Base-by-base conservation (phyloP, 53 echinoderm and acorn worm genomes). In the Antedon mediterranea region DNA sequence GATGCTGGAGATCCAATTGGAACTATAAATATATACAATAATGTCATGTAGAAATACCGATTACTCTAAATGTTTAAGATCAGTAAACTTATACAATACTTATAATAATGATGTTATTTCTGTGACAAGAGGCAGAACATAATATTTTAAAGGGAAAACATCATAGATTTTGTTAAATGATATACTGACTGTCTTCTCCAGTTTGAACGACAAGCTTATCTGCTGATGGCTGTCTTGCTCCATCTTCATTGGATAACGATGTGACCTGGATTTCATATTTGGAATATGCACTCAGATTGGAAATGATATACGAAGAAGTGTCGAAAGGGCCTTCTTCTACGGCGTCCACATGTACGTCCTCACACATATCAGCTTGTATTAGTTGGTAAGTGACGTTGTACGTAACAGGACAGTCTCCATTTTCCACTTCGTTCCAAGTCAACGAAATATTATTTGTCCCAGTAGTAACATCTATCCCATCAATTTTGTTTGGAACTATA, bases 271-370 rank as follows among this genome's bases (percentile, higher is more conserved):
- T 34, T 72, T 29, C 26, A 37, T 79, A 79, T 30, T 71, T 79
- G 18, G 80, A 79, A 29, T 79, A 79, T 28, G 80, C 80, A 28
- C 33, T 71, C 0, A 79, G 32, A 72, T 72, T 31, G 28, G 18
- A 28, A 28, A 79, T 79, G n/a, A 33, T 79, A 8, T 31, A 71
- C 0, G 80, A 30, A 31, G 80, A 71, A 3, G 15, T 33, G 20
- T 71, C 33, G 33, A 71, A 31, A 30, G 71, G 28, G 14, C 27
- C 41, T 13, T 41, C 41, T 41, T 41, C 31, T 14, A 30, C 31
- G 13, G 7, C 31, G 9, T n/a, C 29, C 8, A 31, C 71, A n/a
- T 13, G 28, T 31, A 33, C 34, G n/a, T 28, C 28, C 32, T 80
- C 34, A 34, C 80, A 80, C 23, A 32, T 34, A 30, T 80, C 80